Evolutionary conservation across 2,797 vertebrate species (phyloP), one percentile per base, ranked within the genome.

Genomic region (Hozukius guyotensis): DNA sequence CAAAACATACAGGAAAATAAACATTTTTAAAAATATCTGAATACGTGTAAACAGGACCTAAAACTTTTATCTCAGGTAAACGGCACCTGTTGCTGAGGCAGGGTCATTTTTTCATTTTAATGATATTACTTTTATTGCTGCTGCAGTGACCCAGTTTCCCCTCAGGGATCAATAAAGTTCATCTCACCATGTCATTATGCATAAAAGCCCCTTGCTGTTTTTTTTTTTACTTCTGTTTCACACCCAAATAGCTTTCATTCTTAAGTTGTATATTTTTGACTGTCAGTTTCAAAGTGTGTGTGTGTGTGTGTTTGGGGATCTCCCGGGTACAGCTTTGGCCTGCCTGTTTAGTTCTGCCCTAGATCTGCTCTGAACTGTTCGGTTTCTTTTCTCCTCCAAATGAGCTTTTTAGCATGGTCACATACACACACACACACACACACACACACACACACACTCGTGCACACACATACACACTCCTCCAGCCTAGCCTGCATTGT

Each of bases 401-500:
- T 93, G 84, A 90, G 92, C 89, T 89, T 92, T 96, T 96, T 93
- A 95, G 87, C 92, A 88, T 82, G 69, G 80, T 75, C 88, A 31
- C 75, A 68, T 38, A 8, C 75, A 59, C 14, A 38, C 67, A 4
- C 78, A 5, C 61, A 8, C 73, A 7, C 78, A 18, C 75, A 59
- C 25, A 38, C 67, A 6, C 80, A 20, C 75, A 25, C 72, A 24
- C 85, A 49, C 86, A 22, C 29, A 12, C 60, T 14, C 12, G 12
- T 38, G 16, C 65, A 5, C 80, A 20, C 72, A 36, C 63, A 22
- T 83, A 55, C 87, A 49, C 82, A 62, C 81, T 83, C 84, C 71
- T 81, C 75, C 63, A 66, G 75, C 86, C 89, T 73, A 83, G 91
- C 84, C 94, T 92, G 94, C 95, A 96, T 97, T 97, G 96, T 97